Evolutionary conservation across 1,140 invertebrate genomes (phyloP).

Genomic region (Eufriesea mexicana): DNA sequence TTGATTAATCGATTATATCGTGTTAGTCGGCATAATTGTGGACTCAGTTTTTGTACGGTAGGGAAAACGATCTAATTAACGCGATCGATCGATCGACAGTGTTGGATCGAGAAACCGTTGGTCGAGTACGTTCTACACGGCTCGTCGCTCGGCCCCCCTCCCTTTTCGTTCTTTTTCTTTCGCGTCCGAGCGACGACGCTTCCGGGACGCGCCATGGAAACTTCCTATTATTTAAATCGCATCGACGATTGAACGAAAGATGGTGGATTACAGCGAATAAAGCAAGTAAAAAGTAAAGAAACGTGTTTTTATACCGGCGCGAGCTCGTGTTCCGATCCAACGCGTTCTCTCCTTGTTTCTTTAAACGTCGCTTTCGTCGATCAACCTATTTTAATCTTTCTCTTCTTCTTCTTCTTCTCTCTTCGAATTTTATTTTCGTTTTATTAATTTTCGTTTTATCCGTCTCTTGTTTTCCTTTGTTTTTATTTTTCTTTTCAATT

Average conservation of each 20-base stretch:
- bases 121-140: not conserved
- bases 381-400: too few species aligned
- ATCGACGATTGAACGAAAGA: conserved; percentile 2
- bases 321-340: not conserved
- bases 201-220: not conserved
- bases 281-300: conserved; percentile 35
- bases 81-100: conserved; percentile 55
- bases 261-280: conserved; percentile 21
- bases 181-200: not conserved
- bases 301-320: conserved; percentile 33
- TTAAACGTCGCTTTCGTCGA: too few species aligned
- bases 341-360: not conserved
- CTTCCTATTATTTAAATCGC: conserved; percentile 34
- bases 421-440: not conserved
- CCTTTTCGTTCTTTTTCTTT: not conserved
- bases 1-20: conserved; percentile 74
- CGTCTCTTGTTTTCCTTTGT: not conserved
- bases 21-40: conserved; percentile 74
- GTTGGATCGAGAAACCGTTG: conserved; percentile 17
- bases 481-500: not conserved
- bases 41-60: conserved; percentile 73
- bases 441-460: not conserved
- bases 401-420: too few species aligned
- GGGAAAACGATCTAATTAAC: conserved; percentile 24
- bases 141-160: not conserved